Evolutionary conservation across 2,113 vertebrate species (phyloP).

Genomic region (Scomber scombrus): DNA sequence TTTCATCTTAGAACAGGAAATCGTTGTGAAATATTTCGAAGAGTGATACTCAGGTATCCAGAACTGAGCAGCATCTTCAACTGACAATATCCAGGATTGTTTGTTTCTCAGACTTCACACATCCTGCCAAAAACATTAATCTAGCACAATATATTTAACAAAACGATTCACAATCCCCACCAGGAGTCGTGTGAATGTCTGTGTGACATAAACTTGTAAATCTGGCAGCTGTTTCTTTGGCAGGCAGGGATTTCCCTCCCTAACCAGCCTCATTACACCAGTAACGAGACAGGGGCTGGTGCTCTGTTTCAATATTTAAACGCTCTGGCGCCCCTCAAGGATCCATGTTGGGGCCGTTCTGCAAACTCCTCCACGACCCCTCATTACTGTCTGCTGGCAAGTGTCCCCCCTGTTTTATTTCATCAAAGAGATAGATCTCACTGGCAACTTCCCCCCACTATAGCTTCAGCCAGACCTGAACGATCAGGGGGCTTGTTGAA

Average conservation of each 20-base stretch:
- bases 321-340: constrained; percentile 53
- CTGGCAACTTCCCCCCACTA: constrained; percentile 32
- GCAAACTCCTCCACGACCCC: constrained; percentile 67
- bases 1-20: constrained; percentile 13
- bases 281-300: constrained; percentile 69
- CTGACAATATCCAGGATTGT: neutral
- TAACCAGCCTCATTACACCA: constrained; percentile 67
- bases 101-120: constrained; percentile 6
- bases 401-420: constrained; percentile 50
- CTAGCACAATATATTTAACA: constrained; percentile 40
- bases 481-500: constrained; percentile 76
- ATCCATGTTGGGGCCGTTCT: constrained; percentile 59
- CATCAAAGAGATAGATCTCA: constrained; percentile 62
- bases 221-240: constrained; percentile 56
- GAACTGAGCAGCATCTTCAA: neutral
- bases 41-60: neutral
- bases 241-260: constrained; percentile 40
- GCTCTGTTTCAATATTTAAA: constrained; percentile 82
- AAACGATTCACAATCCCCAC: constrained; percentile 55
- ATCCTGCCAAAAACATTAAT: constrained; percentile 45
- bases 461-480: constrained; percentile 57
- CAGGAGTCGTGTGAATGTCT: constrained; percentile 40
- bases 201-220: constrained; percentile 54
- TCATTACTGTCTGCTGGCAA: constrained; percentile 72
- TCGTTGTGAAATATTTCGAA: neutral